Evolutionary conservation across 2,797 vertebrate species (phyloP), one percentile per base, ranked within the genome.

Genomic region (Mastacembelus armatus): DNA sequence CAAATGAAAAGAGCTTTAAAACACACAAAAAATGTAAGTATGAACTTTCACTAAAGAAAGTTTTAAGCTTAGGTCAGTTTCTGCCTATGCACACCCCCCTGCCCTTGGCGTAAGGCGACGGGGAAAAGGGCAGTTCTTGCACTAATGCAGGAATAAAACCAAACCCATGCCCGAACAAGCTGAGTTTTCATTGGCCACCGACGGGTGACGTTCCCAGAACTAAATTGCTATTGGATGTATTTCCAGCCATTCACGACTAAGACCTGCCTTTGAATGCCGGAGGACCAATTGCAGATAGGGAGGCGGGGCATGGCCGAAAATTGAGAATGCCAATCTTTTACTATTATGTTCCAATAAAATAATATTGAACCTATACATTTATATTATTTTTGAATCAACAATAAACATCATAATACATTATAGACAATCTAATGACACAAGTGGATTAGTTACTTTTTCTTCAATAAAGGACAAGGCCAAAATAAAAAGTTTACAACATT

Each of bases 51-150:
- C 12, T 50, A 39, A 85, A 88, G 57, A 83, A 86, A 80, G 88
- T 92, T 93, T 92, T 92, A 94, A 93, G 93, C 91, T 77, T 59
- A 78, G 73, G 56, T 86, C 69, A 30, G 30, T 58, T 71, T 78
- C 78, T 78, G 75, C 83, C 89, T 87, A 72, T 83, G 92, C 94
- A 94, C 94, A 94, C 92, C 91, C 94, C n/a, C 92, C 85, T 90
- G 94, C 94, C 94, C 94, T 92, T 69, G 92, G 93, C 52, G 81
- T 86, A 85, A 94, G 91, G 92, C 89, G 62, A 67, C 15, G 71
- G 82, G 74, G 68, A 68, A 83, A 85, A 78, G 77, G 76, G 45
- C 62, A 16, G 67, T 12, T 27, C 1, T 2, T 1, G 43, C 76
- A 65, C 89, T 82, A 81, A 85, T 71, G 77, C 49, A n/a, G 30